Percentiles rank a stretch among this genome's conserved stretches.
These are phyloP conservation scores for Adineta ricciae DNA, from an alignment of 2,888 invertebrate genomes.

Conservation along the genomic window DNA sequence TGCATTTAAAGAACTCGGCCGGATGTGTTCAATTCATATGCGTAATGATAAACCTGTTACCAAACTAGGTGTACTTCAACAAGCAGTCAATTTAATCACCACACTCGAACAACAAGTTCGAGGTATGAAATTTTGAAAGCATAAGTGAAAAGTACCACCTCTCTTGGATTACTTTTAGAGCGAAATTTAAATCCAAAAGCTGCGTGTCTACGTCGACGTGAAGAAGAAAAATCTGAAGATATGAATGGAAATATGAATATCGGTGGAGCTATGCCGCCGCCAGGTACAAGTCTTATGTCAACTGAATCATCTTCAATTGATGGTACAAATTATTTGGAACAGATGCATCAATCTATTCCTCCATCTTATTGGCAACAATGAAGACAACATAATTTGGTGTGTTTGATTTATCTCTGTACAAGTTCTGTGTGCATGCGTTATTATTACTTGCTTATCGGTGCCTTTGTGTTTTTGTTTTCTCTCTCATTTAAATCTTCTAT, in stretches of 20 bases:
- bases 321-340: background rate
- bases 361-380: conserved; percentile 12
- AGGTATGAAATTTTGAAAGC: conserved; percentile 55
- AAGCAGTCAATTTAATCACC: conserved; percentile 97
- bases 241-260: background rate
- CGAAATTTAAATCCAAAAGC: conserved; percentile 95
- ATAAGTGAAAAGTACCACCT: background rate
- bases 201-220: conserved; percentile 88
- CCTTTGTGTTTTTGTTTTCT: background rate
- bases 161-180: conserved; percentile 50
- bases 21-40: conserved; percentile 93
- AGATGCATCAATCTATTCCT: conserved; percentile 17
- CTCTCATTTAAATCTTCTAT: background rate
- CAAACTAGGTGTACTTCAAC: conserved; percentile 90
- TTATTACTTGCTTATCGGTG: conserved; percentile 13
- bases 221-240: conserved; percentile 52
- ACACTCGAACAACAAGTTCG: conserved; percentile 92
- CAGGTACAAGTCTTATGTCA: background rate
- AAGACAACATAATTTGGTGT: background rate
- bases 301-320: background rate
- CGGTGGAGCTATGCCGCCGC: background rate
- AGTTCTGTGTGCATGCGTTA: background rate
- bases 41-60: conserved; percentile 95
- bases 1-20: conserved; percentile 89
- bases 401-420: background rate